Evolutionary conservation across 1,140 invertebrate species (phyloP), one percentile per base, ranked within the genome.

Genomic region (Nixonia krombeini): DNA sequence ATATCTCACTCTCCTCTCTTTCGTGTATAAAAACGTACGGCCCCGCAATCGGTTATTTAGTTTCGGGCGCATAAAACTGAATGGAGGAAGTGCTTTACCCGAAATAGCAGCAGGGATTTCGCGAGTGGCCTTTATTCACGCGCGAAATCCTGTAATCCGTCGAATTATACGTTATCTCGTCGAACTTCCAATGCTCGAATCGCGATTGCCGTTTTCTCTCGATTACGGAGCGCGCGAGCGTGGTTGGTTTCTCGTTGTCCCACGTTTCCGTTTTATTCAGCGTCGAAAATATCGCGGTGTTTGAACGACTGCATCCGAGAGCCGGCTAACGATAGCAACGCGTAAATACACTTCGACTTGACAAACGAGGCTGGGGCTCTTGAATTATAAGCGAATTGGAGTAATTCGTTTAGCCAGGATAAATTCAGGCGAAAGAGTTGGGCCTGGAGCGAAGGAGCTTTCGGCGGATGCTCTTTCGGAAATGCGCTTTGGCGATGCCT

Each of bases 81-180:
- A 83, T 81, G 63, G 74, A 64, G 72, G 58, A 68, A 82, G 81
- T n/a, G n/a, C 72, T 83, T 83, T 74, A 65, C 65, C 31, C 74
- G 68, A 81, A 62, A 59, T 80, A 80, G 79, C 79, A 77, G 70
- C 58, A 56, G 44, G 66, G 52, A 62, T 65, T 55, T 53, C 46
- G 46, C 45, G 62, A 56, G 47, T 63, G 29, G 51, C 47, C 58
- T 66, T 62, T 62, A 70, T 66, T 57, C 58, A 66, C 49, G 62
- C 58, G 55, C 58, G 59, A 26, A 70, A 53, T 45, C 45, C 31
- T 41, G 50, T 55, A 57, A 42, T 55, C 49, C 46, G 42, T 51
- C 52, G 49, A 66, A 66, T 70, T 64, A 70, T 70, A 59, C n/a
- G n/a, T 66, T 62, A 68, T 68, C 56, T 46, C 62, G 65, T 68